Base-by-base conservation (phyloP, 2,888 invertebrate species). In the Ormyrus pomaceus region DNA sequence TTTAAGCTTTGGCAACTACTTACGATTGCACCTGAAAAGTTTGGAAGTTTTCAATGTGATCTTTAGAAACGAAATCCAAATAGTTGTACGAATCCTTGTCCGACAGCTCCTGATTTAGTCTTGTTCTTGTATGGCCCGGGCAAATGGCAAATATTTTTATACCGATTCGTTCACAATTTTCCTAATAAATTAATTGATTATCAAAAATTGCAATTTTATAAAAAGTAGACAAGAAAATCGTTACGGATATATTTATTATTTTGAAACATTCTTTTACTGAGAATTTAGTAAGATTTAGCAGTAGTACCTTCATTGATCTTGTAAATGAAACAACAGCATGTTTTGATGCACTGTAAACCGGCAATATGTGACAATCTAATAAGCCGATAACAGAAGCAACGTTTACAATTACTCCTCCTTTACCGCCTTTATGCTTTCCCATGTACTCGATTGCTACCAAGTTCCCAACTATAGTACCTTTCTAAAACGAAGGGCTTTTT, bases 101-200 rank as follows among this genome's bases (percentile, higher is more conserved):
- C n/a, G 64, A 11, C 64, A 77, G 5, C 11, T 70, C 77, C 3
- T 10, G 7, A 13, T 70, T 46, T 10, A 64, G 56, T 64, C 64
- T 56, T 9, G 90, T 90, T 2, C 78, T 82, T 5, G 85, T 86
- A 6, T 88, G 83, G 19, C 89, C 89, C 1, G 90, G 90, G 70
- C 90, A 90, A 80, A 90, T 84, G 1, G 86, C 84, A 62, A 89
- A 78, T 61, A 89, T 85, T n/a, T 87, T 86, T 6, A 90, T 86
- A 0, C 88, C 88, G 6, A 88, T 89, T 58, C 85, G 82, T 1
- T 87, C 87, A 50, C 84, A 87, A 71, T 86, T 87, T 83, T 87
- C 76, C 77, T 77, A 34, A 61, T 50, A 59, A 5, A 51, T 51
- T 51, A 51, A 51, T 34, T 34, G 34, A 34, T 34, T 34, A 34